phyloP scores from a whole-genome alignment of 2,113 vertebrate genomes.

The Trochalopteron elliotii region DNA sequence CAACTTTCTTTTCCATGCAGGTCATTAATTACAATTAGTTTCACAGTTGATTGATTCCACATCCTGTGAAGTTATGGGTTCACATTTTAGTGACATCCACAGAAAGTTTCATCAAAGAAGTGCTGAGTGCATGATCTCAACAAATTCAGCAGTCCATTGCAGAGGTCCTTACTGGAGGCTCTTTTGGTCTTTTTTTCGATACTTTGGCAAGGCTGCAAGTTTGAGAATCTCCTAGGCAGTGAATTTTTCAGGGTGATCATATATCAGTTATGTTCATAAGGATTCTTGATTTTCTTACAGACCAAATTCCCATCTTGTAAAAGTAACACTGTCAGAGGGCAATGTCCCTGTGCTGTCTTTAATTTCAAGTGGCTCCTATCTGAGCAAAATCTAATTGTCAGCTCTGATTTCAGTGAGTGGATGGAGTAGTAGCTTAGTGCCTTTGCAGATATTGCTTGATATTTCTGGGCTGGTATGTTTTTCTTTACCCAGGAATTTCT shows the following conservation, averaged over 20 bases:
- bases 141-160: not conserved
- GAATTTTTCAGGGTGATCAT: not conserved
- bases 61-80: not conserved
- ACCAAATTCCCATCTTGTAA: not conserved
- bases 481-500: conserved; percentile 13
- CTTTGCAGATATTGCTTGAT: not conserved
- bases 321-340: not conserved
- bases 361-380: not conserved
- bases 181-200: not conserved
- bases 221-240: not conserved
- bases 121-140: not conserved
- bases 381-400: not conserved
- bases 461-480: not conserved
- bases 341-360: not conserved
- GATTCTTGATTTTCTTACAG: not conserved
- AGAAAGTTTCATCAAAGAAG: not conserved
- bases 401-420: not conserved
- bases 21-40: not conserved
- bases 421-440: not conserved
- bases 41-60: not conserved
- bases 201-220: not conserved
- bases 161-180: not conserved
- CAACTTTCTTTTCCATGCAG: not conserved
- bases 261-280: not conserved
- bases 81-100: not conserved